Conservation (phyloP, 2,797 vertebrate genomes). For the Malurus leucopterus region DNA sequence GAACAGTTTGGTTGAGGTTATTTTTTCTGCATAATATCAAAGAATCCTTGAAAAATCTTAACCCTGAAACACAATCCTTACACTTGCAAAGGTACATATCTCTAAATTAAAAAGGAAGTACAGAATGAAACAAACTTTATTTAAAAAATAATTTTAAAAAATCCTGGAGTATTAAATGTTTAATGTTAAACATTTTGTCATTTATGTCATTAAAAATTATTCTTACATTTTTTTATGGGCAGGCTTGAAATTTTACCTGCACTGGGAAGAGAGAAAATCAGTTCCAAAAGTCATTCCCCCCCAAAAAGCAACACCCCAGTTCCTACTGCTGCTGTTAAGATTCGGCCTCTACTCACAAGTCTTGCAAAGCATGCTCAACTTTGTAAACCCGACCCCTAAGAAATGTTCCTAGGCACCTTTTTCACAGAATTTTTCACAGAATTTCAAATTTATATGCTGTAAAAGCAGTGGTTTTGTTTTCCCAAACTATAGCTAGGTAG, state of each 20-base stretch:
- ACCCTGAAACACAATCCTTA: neutral
- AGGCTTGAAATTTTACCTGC: neutral
- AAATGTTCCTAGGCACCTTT: neutral
- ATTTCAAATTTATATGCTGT: neutral
- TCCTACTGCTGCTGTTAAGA: neutral
- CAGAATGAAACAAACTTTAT: neutral
- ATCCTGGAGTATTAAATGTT: neutral
- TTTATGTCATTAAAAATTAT: neutral
- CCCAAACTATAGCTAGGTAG: neutral
- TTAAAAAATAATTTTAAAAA: neutral
- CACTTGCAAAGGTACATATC: neutral
- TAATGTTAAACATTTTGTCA: neutral
- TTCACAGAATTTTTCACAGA: neutral
- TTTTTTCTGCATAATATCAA: neutral
- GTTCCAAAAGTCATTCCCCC: neutral
- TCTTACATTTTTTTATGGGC: neutral
- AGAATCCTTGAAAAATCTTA: neutral
- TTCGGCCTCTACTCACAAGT: neutral
- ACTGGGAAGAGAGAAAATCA: neutral
- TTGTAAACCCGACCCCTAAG: accelerated
- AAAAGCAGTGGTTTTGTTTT: neutral
- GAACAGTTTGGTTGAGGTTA: neutral
- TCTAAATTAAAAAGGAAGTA: neutral
- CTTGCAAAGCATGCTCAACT: neutral
- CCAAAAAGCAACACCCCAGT: neutral